Base-by-base conservation (phyloP, 2,113 vertebrate genomes). In the Copsychus sechellarum region DNA sequence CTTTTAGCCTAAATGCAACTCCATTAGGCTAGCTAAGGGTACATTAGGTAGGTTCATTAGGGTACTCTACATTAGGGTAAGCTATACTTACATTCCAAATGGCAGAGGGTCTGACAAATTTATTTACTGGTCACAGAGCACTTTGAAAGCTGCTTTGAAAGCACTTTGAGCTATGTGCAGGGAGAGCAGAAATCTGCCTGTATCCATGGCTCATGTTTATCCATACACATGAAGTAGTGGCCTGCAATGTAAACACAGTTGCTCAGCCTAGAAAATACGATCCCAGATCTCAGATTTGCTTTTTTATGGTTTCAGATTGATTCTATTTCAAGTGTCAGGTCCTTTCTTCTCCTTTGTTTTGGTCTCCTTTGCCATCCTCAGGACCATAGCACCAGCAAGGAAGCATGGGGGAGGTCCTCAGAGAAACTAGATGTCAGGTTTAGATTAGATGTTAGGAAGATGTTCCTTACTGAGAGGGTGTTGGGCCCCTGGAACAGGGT, bases 341-440 rank as follows among this genome's bases (percentile, higher is more conserved):
- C 6, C 14, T 33, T 86, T 80, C 38, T 69, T 31, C 19, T 80
- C 19, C 23, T 5, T 7, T 33, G 5, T 70, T 88, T 60, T 51
- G 5, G 8, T 43, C 4, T 9, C 8, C 15, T 51, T 60, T 78
- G 38, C 21, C 5, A 5, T 70, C 4, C 9, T 5, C 25, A 33
- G 31, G 20, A 26, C 50, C 14, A 15, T 73, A 34, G 14, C 4
- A 50, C 8, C 33, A 42, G 5, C 0, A 1, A 51, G 8, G 29
- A 10, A 58, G 15, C 0, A 0, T 10, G 8, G 36, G 36, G 40
- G 40, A 13, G 5, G 4, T 2, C 5, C 33, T 42, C 23, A 47
- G 21, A 60, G 22, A 40, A 53, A 31, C n/a, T 14, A 22, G 38
- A 18, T 29, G 23, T 21, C 40, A n/a, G 5, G 24, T 60, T 74